These are phyloP conservation scores for Macropus fuliginosus DNA, from an alignment of 2,797 vertebrate genomes.

Conservation along the genomic window DNA sequence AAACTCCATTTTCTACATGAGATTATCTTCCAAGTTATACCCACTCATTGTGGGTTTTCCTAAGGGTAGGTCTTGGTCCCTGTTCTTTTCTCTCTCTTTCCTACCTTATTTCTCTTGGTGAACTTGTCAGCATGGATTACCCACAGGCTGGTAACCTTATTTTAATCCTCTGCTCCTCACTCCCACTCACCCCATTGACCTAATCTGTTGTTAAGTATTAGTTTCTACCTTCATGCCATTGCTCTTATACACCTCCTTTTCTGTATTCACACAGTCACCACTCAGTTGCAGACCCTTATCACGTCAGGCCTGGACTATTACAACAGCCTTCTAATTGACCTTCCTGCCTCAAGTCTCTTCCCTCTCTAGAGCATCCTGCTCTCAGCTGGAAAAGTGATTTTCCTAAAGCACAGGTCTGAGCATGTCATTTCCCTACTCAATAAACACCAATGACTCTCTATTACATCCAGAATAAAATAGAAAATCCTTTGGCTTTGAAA, in stretches of 20 bases:
- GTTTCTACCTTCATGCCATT: not conserved
- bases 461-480: not conserved
- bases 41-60: not conserved
- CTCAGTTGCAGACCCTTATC: not conserved
- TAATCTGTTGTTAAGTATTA: not conserved
- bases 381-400: not conserved
- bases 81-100: not conserved
- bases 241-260: not conserved
- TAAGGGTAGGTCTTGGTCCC: not conserved
- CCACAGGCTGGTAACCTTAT: not conserved
- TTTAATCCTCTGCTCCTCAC: not conserved
- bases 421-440: not conserved
- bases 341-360: not conserved
- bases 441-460: not conserved
- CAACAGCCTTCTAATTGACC: not conserved
- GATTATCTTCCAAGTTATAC: not conserved
- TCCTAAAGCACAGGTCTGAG: slow-evolving; percentile 1
- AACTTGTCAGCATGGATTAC: not conserved
- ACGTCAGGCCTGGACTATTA: not conserved
- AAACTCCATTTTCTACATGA: not conserved
- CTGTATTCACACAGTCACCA: not conserved
- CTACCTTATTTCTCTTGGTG: not conserved
- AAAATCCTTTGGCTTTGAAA: not conserved
- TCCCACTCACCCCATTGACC: not conserved
- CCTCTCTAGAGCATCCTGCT: not conserved